phyloP scores from a whole-genome alignment of 2,113 vertebrate genomes.

The Rattus norvegicus region DNA sequence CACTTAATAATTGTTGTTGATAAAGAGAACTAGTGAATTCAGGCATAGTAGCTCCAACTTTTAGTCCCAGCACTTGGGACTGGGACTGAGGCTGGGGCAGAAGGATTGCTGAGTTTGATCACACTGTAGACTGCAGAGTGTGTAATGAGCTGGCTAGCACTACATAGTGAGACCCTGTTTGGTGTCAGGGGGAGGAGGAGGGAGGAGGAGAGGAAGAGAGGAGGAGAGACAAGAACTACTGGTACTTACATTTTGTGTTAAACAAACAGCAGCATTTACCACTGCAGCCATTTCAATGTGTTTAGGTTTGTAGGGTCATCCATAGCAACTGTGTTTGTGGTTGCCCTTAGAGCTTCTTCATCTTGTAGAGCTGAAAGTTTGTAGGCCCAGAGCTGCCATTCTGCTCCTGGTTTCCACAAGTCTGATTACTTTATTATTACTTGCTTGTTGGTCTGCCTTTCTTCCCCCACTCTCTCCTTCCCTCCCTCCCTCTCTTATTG shows the following conservation, averaged over 20 bases:
- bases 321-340: not conserved
- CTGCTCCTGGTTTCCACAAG: not conserved
- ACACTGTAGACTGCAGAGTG: not conserved
- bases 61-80: not conserved
- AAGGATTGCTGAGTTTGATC: not conserved
- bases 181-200: not conserved
- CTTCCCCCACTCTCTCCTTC: not conserved
- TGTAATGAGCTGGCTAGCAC: not conserved
- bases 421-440: not conserved
- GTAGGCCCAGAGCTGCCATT: not conserved
- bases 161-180: not conserved
- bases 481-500: not conserved
- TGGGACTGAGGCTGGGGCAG: not conserved
- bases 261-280: not conserved
- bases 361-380: not conserved
- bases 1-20: not conserved
- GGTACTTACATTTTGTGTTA: not conserved
- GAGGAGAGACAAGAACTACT: not conserved
- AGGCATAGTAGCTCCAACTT: not conserved
- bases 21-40: conserved; percentile 3
- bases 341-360: not conserved
- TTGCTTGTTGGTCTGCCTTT: not conserved
- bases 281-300: not conserved
- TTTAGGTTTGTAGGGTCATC: not conserved
- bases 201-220: not conserved